A percentile compares a stretch with the other conserved stretches of the same genome.
These are phyloP conservation scores for Epizoanthus illoricatus DNA, from an alignment of 92 coral and sea anemone genomes.

Conservation along the genomic window DNA sequence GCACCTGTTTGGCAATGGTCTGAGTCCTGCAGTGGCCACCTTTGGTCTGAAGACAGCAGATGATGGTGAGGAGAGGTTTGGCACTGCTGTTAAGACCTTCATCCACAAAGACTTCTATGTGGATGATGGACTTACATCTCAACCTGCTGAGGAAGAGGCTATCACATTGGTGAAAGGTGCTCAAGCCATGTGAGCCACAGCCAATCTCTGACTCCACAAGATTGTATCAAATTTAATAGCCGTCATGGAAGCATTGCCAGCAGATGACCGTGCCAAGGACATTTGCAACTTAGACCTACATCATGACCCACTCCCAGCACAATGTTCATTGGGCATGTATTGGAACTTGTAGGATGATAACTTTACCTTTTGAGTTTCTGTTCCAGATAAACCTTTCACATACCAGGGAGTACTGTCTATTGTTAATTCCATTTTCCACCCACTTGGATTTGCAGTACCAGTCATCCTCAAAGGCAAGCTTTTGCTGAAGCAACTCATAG, in stretches of 20 bases:
- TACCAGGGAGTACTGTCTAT: constrained; percentile 31
- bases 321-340: constrained; percentile 11
- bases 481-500: constrained; percentile 14
- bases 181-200: constrained; percentile 42
- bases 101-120: not conserved
- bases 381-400: constrained; percentile 19
- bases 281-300: constrained; percentile 2
- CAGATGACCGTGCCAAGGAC: constrained; percentile 2
- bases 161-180: constrained; percentile 38
- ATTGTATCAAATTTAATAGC: constrained; percentile 9
- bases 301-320: constrained; percentile 12
- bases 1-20: no score
- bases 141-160: constrained; percentile 35
- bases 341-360: constrained; percentile 25
- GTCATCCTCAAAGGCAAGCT: constrained; percentile 10
- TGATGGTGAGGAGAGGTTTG: no score
- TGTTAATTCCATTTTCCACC: constrained; percentile 30
- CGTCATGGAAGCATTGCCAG: constrained; percentile 34
- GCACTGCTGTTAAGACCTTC: no score
- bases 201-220: constrained; percentile 45
- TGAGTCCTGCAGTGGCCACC: no score
- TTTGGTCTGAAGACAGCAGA: no score
- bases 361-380: constrained; percentile 10
- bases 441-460: constrained; percentile 24
- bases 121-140: constrained; percentile 25